phyloP scores from a whole-genome alignment of 2,797 vertebrate species.

The Galagoides demidoff region DNA sequence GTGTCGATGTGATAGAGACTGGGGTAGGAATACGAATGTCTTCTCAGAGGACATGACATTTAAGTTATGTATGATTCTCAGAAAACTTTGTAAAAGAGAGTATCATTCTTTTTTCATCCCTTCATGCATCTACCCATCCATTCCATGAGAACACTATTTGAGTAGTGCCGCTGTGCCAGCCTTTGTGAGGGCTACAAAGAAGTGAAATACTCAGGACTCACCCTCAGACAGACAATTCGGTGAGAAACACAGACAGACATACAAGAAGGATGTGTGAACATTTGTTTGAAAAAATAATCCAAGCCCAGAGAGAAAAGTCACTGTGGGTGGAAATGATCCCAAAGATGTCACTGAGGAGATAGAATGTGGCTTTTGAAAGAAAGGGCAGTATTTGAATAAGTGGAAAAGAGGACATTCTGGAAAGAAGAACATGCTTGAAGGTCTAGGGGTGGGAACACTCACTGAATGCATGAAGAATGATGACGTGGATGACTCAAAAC shows the following conservation, averaged over 20 bases:
- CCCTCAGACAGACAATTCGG: not conserved
- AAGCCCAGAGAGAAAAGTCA: slow-evolving; percentile 34
- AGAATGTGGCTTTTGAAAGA: not conserved
- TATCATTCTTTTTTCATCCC: not conserved
- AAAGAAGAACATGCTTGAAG: not conserved
- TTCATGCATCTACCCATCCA: not conserved
- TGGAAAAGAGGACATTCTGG: not conserved
- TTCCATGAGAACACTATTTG: not conserved
- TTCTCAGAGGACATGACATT: slow-evolving; percentile 25
- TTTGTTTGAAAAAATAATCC: not conserved
- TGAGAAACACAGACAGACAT: not conserved
- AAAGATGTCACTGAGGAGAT: not conserved
- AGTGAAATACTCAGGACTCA: not conserved
- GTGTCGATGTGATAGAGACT: not conserved
- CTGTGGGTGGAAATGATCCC: not conserved
- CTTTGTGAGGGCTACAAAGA: not conserved
- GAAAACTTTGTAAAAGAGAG: slow-evolving; percentile 35
- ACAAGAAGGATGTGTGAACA: not conserved
- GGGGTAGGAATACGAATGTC: not conserved
- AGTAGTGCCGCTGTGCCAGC: not conserved
- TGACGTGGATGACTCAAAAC: not conserved
- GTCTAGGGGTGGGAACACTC: not conserved
- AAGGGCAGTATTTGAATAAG: slow-evolving; percentile 40
- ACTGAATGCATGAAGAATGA: not conserved
- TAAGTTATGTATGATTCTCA: not conserved